Evolutionary conservation across 2,797 vertebrate species (phyloP), one percentile per base, ranked within the genome.

Genomic region (Pyrocephalus nanus): DNA sequence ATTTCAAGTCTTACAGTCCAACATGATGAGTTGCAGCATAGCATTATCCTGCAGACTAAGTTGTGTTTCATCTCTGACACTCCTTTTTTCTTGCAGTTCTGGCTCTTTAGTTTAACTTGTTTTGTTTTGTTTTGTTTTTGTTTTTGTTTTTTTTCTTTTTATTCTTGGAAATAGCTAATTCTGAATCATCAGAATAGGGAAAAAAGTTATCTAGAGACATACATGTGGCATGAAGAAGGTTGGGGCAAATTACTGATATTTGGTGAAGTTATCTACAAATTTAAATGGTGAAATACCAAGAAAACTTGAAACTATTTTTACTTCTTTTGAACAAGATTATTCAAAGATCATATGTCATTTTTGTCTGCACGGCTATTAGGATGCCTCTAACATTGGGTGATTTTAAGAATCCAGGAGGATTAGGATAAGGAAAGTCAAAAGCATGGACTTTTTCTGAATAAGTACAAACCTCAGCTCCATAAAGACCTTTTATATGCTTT

Each of bases 391-490:
- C 12, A 54, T 8, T 72, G 15, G 3, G 3, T 12, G 12, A 57
- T 71, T 38, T 78, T 61, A 54, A 61, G 38, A 38, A 50, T 58
- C 15, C 13, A 40, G 20, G 30, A 47, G 21, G 45, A 47, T 47
- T 47, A 47, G 20, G 45, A 47, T 47, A 47, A 22, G 45, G 45
- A 51, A 61, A 65, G 11, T 61, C 60, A 67, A 83, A 10, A n/a
- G 11, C 43, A 53, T 0, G 0, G 29, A 57, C 2, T 20, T 79
- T 50, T 86, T 42, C 72, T 64, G 18, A 25, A 51, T 2, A 0
- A 34, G 12, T 67, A 40, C 45, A 88, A 71, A 75, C 11, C 8
- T 62, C 53, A 86, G 11, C 25, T 65, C 17, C 47, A 30, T 11
- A 36, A 60, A 69, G 26, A 53, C 13, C 1, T 67, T 55, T 53